Percentiles rank a stretch among this genome's conserved stretches.
These are phyloP conservation scores for Phortica magna DNA, from an alignment of 2,888 invertebrate genomes.

Conservation along the genomic window DNA sequence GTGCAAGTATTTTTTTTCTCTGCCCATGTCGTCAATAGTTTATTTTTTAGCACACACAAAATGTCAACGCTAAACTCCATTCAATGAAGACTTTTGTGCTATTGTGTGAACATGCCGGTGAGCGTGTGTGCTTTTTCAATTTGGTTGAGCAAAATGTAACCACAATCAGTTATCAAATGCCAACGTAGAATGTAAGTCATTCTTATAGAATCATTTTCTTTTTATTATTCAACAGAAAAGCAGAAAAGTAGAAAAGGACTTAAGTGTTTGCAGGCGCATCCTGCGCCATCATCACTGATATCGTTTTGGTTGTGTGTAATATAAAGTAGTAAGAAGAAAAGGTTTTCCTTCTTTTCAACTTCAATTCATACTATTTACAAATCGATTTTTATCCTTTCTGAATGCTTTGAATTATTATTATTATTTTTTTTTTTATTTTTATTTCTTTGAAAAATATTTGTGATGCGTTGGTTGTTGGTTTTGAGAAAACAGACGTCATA, in stretches of 20 bases:
- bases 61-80: no score
- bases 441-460: not conserved
- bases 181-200: slow-evolving; percentile 54
- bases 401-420: slow-evolving; percentile 4
- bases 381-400: slow-evolving; percentile 66
- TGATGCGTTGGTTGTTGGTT: no score
- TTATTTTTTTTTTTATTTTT: not conserved
- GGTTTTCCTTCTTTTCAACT: slow-evolving; percentile 58
- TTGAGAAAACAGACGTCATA: no score
- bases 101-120: no score
- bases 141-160: slow-evolving; percentile 60
- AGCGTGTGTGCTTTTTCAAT: slow-evolving; percentile 55
- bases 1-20: not conserved
- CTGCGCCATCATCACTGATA: slow-evolving; percentile 34
- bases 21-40: not conserved
- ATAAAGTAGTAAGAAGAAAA: not conserved
- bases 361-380: slow-evolving; percentile 69
- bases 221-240: not conserved
- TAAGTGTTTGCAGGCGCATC: slow-evolving; percentile 51
- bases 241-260: slow-evolving; percentile 2
- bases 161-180: slow-evolving; percentile 67
- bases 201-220: not conserved
- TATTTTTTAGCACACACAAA: no score
- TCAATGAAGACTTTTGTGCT: no score
- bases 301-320: slow-evolving; percentile 19